These are phyloP conservation scores for Megalonaias nervosa DNA, from an alignment of 1,140 invertebrate species.

Conservation along the genomic window DNA sequence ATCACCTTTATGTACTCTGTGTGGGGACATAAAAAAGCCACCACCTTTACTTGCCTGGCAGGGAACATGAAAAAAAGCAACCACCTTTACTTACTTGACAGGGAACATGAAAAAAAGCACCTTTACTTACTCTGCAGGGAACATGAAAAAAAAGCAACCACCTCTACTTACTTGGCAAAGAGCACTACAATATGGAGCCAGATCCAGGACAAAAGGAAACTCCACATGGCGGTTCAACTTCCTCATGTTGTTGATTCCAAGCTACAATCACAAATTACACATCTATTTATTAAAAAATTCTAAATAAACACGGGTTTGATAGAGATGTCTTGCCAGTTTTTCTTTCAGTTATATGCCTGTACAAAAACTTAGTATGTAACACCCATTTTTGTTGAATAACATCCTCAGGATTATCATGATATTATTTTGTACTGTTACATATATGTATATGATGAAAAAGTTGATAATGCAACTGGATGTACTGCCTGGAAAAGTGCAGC, in stretches of 20 bases:
- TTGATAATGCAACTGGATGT: too few species aligned
- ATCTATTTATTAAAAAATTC: not conserved
- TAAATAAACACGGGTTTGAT: too few species aligned
- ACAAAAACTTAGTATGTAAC: not conserved
- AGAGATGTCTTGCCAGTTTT: not conserved
- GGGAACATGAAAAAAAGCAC: not conserved
- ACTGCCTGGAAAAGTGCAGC: too few species aligned
- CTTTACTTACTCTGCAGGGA: too few species aligned
- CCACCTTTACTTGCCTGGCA: too few species aligned
- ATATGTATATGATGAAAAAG: too few species aligned
- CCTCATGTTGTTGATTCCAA: constrained; percentile 74
- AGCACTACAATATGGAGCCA: constrained; percentile 92
- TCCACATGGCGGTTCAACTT: constrained; percentile 91
- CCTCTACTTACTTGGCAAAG: constrained; percentile 77
- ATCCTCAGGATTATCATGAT: too few species aligned
- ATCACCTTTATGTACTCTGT: constrained; percentile 62
- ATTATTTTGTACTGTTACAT: too few species aligned
- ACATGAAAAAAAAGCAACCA: not conserved
- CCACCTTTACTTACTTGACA: constrained; percentile 69
- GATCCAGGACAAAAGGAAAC: constrained; percentile 89
- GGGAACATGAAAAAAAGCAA: too few species aligned
- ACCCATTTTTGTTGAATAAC: too few species aligned
- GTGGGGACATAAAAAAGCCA: too few species aligned
- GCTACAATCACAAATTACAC: constrained; percentile 65
- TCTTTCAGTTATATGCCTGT: not conserved